Evolutionary conservation across 2,797 vertebrate genomes (phyloP).

Genomic region (Ctenosaura bakeri): DNA sequence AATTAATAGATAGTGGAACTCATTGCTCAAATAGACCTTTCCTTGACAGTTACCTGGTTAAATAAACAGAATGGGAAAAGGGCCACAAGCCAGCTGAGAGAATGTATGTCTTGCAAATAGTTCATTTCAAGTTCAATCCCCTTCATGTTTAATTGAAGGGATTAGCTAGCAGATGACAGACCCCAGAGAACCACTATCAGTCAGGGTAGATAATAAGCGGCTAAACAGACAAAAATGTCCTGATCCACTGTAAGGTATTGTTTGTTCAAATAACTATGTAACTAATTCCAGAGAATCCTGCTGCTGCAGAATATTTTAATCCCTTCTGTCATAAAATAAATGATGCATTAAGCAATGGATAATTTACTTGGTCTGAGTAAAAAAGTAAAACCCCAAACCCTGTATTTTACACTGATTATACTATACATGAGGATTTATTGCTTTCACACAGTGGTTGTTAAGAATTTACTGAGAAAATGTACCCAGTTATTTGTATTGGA

Average conservation of each 20-base stretch:
- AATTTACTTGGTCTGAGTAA: slow-evolving; percentile 4
- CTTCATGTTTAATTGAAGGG: not conserved
- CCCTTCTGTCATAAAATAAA: not conserved
- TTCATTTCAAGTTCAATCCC: not conserved
- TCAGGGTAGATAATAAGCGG: not conserved
- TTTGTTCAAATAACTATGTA: not conserved
- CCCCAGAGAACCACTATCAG: not conserved
- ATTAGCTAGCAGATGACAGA: not conserved
- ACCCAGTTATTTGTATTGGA: slow-evolving; percentile 55
- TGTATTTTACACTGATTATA: not conserved
- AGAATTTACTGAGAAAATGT: slow-evolving; percentile 37
- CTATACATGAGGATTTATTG: not conserved
- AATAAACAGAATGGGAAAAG: not conserved
- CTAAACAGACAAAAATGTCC: not conserved
- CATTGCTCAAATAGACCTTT: not conserved
- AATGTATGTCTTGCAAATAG: not conserved
- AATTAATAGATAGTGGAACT: not conserved
- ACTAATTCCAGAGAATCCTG: not conserved
- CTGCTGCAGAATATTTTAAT: not conserved
- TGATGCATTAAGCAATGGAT: not conserved
- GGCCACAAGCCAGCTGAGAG: not conserved
- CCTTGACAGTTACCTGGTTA: not conserved
- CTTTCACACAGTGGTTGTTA: slow-evolving; percentile 47
- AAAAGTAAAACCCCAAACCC: not conserved
- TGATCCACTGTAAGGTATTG: not conserved